Evolutionary conservation across 2,797 vertebrate genomes (phyloP), one percentile per base, ranked within the genome.

Genomic region (Garrulus glandarius): DNA sequence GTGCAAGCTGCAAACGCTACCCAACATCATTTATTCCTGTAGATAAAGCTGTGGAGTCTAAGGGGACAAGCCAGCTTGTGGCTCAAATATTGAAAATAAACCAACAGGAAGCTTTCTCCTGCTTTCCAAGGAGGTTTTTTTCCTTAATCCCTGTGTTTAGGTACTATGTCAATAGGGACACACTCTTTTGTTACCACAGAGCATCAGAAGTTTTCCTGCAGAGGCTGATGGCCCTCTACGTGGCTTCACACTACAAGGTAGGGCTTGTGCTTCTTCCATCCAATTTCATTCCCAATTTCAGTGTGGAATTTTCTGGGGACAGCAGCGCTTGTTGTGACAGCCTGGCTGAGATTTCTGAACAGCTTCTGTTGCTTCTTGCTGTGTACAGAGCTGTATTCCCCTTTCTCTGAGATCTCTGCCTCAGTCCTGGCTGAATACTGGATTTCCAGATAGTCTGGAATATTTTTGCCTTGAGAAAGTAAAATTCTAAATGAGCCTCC

Each of bases 211-310:
- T 99, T 37, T 99, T 99, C 87, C 98, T 99, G 53, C 99, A 99
- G 93, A 98, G 99, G 49, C 96, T 99, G 30, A 99, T 99, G 99
- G 99, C 99, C 34, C 99, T 99, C 3, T 99, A 99, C 3, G 99
- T 99, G 85, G 99, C 99, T 13, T 99, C 99, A 10, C 99, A 99
- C 95, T 99, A 99, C 96, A 99, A 99, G 99, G 99, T 99, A 93
- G 59, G 88, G 49, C 9, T 72, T 15, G 13, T 50, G 23, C 56
- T 65, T 4, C 43, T 78, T 27, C 47, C 70, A 0, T 11, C 19
- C 37, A 11, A 10, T 55, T 47, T 15, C 43, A 44, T 20, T 44
- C 43, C 43, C 43, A 44, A 1, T 36, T 67, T 32, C 63, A 36
- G 27, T 15, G 60, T 23, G 57, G 34, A 49, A 15, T 84, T 84